Percentiles rank a stretch among this genome's conserved stretches.
Evolutionary conservation across 2,797 vertebrate species (phyloP).

Genomic region (Sciaenops ocellatus): DNA sequence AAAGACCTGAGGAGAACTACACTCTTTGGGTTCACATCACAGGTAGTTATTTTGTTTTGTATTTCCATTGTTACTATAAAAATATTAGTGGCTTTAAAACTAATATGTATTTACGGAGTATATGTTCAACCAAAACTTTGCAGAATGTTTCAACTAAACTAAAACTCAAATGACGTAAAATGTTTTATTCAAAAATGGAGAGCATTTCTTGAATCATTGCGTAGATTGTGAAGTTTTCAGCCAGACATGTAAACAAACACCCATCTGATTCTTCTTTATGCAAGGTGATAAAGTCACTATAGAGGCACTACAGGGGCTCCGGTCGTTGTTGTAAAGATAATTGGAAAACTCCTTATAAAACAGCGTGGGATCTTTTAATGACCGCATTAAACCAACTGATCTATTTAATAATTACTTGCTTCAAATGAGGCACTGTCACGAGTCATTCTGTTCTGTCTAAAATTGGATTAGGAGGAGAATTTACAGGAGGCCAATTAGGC

Average conservation of each 20-base stretch:
- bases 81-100: too few species aligned
- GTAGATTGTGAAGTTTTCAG: neutral
- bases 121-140: too few species aligned
- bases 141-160: neutral
- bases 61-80: too few species aligned
- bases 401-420: conserved; percentile 53
- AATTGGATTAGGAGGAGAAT: conserved; percentile 67
- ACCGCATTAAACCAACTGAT: conserved; percentile 56
- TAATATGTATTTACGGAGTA: too few species aligned
- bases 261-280: conserved; percentile 6
- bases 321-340: conserved; percentile 19
- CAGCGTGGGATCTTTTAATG: conserved; percentile 53
- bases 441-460: conserved; percentile 33
- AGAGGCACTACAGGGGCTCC: conserved; percentile 10
- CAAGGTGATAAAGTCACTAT: neutral
- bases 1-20: too few species aligned
- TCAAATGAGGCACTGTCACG: conserved; percentile 18
- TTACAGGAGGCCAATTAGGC: conserved; percentile 59
- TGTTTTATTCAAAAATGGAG: too few species aligned
- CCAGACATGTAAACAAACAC: neutral
- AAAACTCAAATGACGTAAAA: neutral
- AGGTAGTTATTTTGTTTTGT: too few species aligned
- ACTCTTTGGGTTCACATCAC: too few species aligned
- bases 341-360: conserved; percentile 34
- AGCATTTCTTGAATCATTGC: neutral